Evolutionary conservation across 2,797 vertebrate species (phyloP), one percentile per base, ranked within the genome.

Genomic region (Peromyscus attwateri): DNA sequence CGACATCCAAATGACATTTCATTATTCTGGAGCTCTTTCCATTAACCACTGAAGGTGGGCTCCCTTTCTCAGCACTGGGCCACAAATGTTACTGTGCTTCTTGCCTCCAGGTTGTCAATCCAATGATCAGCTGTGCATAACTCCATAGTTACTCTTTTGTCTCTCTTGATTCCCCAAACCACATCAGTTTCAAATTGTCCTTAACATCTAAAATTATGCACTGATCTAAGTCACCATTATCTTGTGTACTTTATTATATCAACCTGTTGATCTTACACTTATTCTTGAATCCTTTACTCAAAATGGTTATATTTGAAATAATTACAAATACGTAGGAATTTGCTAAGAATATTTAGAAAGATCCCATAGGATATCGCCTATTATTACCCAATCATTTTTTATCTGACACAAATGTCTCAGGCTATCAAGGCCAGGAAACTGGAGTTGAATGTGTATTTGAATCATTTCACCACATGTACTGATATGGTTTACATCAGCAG

Each of bases 271-370:
- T 25, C n/a, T 1, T 92, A 9, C 3, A 52, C 19, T 17, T 19
- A 68, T 80, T 87, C 23, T 79, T 92, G 3, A 40, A 60, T 27
- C 17, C 9, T 73, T 71, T 83, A 52, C 10, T 57, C 52, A 90
- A 95, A 92, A 52, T 10, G 17, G 29, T 87, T 70, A 55, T 14
- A 71, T 92, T 52, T 91, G 12, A 83, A 93, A 85, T 77, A 71
- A 94, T 76, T 62, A 52, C 6, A 34, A 27, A 90, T 27, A 12
- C 16, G 49, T 8, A 68, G 19, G 21, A 34, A 85, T 27, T 85
- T 93, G 14, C 34, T 85, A 34, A 89, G 4, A 84, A 23, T 43
- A 40, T 52, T 60, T 1, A 29, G 4, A 88, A 10, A 88, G 4
- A 6, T 64, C 5, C 13, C 19, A 43, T n/a, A 8, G 62, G 71